A percentile compares a stretch with the other conserved stretches of the same genome.
These are phyloP conservation scores for Coboldia fuscipes DNA, from an alignment of 1,140 invertebrate genomes.

Conservation along the genomic window DNA sequence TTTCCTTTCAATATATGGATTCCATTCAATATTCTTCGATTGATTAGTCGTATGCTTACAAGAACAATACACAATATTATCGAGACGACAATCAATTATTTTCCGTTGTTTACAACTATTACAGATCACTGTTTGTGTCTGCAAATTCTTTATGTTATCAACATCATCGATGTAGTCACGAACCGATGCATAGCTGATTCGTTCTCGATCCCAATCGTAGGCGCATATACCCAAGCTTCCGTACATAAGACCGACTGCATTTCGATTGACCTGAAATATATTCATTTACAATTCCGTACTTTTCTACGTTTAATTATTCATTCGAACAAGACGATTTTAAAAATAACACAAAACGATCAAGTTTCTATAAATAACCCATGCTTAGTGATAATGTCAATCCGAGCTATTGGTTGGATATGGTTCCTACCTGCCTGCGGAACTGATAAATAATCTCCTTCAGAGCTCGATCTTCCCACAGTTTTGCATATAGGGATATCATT, in stretches of 20 bases:
- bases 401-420: background rate
- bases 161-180: conserved; percentile 25
- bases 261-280: background rate
- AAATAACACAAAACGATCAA: background rate
- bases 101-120: conserved; percentile 30
- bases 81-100: conserved; percentile 29
- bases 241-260: conserved; percentile 20
- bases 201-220: conserved; percentile 31
- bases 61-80: conserved; percentile 29
- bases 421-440: conserved; percentile 21
- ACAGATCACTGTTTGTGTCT: conserved; percentile 34
- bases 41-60: conserved; percentile 22
- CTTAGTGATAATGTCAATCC: background rate
- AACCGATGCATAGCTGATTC: conserved; percentile 27
- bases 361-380: background rate
- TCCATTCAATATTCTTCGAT: conserved; percentile 36
- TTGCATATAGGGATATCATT: conserved; percentile 34
- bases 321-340: conserved; percentile 6
- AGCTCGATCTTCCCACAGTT: conserved; percentile 34
- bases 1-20: conserved; percentile 52
- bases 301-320: too few species aligned
- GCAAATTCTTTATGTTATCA: conserved; percentile 25
- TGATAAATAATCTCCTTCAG: conserved; percentile 27
- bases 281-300: too few species aligned
- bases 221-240: conserved; percentile 20